Conservation (phyloP, 2,888 invertebrate species). For the Microchrysa polita region DNA sequence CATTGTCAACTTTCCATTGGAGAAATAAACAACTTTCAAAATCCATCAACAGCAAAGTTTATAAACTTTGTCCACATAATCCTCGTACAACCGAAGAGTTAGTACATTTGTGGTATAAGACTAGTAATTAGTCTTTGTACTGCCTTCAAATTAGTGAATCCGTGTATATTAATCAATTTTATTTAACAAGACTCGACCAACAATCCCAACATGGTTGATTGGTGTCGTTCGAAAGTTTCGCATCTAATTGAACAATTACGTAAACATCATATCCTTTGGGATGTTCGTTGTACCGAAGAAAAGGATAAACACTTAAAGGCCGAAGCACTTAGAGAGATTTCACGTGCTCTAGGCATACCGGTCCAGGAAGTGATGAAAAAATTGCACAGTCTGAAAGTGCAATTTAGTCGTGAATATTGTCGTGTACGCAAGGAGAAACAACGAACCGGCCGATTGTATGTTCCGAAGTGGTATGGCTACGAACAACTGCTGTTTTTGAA, state of each 20-base stretch:
- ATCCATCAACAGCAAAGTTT: slow-evolving; percentile 23
- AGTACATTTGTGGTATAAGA: no score
- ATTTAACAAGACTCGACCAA: no score
- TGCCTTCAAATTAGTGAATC: no score
- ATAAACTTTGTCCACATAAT: no score
- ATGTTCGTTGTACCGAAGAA: slow-evolving; percentile 26
- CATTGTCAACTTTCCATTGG: slow-evolving; percentile 11
- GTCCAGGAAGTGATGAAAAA: slow-evolving; percentile 29
- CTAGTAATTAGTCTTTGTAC: no score
- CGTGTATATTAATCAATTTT: no score
- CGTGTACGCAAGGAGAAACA: slow-evolving; percentile 13
- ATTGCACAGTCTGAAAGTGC: slow-evolving; percentile 36
- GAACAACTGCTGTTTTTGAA: slow-evolving; percentile 25
- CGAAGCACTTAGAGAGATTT: slow-evolving; percentile 11
- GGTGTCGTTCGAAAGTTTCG: slow-evolving; percentile 26
- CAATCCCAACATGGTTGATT: slow-evolving; percentile 35
- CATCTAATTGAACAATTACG: slow-evolving; percentile 26
- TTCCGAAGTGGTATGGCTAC: slow-evolving; percentile 38
- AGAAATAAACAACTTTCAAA: slow-evolving; percentile 11
- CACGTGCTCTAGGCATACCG: background rate
- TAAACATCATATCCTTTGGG: slow-evolving; percentile 27
- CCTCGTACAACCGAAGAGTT: no score
- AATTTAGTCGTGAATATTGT: slow-evolving; percentile 40
- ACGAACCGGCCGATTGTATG: slow-evolving; percentile 4
- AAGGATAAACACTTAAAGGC: slow-evolving; percentile 19